Evolutionary conservation across 2,113 vertebrate species (phyloP).

Genomic region (Columba livia): DNA sequence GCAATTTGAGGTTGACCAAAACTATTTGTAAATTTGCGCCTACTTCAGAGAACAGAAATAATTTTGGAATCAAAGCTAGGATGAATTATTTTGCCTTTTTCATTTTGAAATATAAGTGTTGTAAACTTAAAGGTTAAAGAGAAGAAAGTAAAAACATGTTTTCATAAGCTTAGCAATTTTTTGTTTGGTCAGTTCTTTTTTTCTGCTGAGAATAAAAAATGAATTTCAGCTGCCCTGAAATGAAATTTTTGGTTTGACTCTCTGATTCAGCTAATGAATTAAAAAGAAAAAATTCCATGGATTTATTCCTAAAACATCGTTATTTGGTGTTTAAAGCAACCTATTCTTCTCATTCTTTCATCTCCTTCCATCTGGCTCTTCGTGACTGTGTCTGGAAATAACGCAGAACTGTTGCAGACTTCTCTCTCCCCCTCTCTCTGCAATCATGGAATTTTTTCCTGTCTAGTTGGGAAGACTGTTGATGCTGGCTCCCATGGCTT

Average conservation of each 20-base stretch:
- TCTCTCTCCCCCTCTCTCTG: background rate
- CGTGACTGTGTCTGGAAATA: background rate
- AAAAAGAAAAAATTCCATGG: background rate
- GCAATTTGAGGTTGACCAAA: constrained; percentile 19
- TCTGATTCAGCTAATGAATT: background rate
- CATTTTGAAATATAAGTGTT: background rate
- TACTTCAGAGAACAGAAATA: background rate
- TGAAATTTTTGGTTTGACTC: background rate
- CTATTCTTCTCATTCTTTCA: constrained; percentile 41
- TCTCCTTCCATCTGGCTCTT: constrained; percentile 49
- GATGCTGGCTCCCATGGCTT: background rate
- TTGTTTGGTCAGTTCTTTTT: background rate
- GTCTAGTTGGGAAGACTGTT: constrained; percentile 1
- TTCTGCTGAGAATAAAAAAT: background rate
- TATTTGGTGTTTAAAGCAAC: constrained; percentile 37
- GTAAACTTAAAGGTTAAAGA: background rate
- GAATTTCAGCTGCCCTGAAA: background rate
- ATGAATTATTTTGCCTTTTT: background rate
- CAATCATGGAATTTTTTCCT: background rate
- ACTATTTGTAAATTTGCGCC: background rate
- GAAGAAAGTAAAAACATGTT: background rate
- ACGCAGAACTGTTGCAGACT: constrained; percentile 8
- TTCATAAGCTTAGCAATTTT: background rate
- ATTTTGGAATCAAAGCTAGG: background rate
- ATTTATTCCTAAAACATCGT: background rate